phyloP scores from a whole-genome alignment of 2,888 invertebrate genomes.

The Calephelis perditalis region DNA sequence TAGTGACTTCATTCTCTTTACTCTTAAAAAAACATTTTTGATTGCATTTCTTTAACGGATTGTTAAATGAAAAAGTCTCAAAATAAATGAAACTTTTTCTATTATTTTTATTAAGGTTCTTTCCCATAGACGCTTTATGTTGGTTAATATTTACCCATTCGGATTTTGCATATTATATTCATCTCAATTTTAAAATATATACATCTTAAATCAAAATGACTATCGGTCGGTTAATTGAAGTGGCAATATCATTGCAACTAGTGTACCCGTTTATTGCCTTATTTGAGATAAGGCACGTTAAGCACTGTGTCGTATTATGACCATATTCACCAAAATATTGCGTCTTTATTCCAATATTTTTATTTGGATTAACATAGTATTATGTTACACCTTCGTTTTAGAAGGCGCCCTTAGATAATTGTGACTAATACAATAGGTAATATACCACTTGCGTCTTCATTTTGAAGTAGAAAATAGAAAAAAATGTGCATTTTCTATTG shows the following conservation, averaged over 20 bases:
- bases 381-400: constrained; percentile 56
- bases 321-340: background rate
- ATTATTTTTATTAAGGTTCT: background rate
- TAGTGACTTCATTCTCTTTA: background rate
- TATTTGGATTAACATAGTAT: constrained; percentile 19
- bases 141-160: background rate
- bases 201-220: too few relatives aligned
- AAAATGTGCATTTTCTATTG: constrained; percentile 33
- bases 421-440: constrained; percentile 28
- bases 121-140: background rate
- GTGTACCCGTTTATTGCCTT: too few relatives aligned
- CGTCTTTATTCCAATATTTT: constrained; percentile 12
- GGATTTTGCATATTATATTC: too few relatives aligned
- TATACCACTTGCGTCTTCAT: constrained; percentile 27
- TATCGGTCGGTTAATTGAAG: too few relatives aligned
- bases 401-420: constrained; percentile 44
- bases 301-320: background rate
- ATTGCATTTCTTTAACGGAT: constrained; percentile 9
- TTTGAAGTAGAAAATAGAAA: constrained; percentile 23
- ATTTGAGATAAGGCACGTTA: too few relatives aligned
- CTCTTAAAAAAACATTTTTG: background rate
- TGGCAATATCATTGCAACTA: too few relatives aligned
- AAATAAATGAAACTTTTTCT: background rate
- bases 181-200: too few relatives aligned
- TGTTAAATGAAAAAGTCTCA: background rate